Evolutionary conservation across 2,888 invertebrate species (phyloP).

Genomic region (Tineola bisselliella): DNA sequence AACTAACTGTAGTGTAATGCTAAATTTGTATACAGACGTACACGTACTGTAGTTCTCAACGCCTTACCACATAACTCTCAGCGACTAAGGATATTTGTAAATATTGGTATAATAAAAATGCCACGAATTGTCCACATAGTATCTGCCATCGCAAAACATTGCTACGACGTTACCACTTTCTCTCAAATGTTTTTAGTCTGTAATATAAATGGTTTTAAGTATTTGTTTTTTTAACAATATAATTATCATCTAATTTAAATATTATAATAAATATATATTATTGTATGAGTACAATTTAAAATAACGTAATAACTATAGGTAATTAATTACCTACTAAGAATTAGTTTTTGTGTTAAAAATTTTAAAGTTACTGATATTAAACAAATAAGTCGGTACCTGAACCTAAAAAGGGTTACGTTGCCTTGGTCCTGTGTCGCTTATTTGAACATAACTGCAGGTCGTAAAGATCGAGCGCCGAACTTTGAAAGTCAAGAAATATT

Average conservation of each 20-base stretch:
- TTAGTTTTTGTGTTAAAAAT: no score
- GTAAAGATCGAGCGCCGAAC: slow-evolving; percentile 22
- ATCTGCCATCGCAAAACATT: neutral
- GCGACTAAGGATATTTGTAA: slow-evolving; percentile 1
- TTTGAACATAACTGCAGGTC: slow-evolving; percentile 10
- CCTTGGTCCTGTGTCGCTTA: neutral
- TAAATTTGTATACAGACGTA: neutral
- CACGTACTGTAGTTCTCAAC: neutral
- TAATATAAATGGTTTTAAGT: no score
- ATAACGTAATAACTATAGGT: no score
- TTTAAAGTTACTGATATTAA: neutral
- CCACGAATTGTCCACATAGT: slow-evolving; percentile 3
- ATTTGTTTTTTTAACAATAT: no score
- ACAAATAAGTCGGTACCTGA: neutral
- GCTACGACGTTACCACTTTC: neutral
- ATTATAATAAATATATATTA: no score
- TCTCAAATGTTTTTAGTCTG: neutral
- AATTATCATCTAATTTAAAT: no score
- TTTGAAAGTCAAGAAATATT: slow-evolving; percentile 31
- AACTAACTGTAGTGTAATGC: neutral
- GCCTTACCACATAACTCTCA: neutral
- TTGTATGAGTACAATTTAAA: no score
- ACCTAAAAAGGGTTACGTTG: neutral
- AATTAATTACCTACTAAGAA: no score
- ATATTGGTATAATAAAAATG: slow-evolving; percentile 3